A percentile compares a stretch with the other conserved stretches of the same genome.
These are phyloP conservation scores for Lytechinus pictus DNA, from an alignment of 35 echinoderm and acorn worm genomes.

Conservation along the genomic window DNA sequence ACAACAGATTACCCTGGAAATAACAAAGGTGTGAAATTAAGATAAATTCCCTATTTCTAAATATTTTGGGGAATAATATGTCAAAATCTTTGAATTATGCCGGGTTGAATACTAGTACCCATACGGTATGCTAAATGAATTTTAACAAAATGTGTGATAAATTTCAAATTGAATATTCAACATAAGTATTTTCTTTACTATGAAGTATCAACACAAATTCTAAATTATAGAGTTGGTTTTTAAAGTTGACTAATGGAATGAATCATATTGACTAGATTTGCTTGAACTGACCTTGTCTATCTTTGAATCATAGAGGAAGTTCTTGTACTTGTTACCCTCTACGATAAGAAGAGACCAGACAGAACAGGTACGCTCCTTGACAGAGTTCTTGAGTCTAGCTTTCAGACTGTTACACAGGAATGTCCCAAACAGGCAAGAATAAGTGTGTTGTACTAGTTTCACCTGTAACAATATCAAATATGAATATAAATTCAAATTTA, in stretches of 20 bases:
- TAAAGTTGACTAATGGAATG: no score
- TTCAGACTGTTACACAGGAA: constrained; percentile 89
- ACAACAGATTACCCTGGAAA: no score
- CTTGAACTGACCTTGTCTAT: constrained; percentile 65
- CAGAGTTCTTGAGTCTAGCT: constrained; percentile 61
- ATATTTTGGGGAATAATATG: no score
- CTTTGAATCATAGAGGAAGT: constrained; percentile 77
- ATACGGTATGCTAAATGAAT: not conserved
- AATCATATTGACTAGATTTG: not conserved
- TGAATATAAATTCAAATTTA: not conserved
- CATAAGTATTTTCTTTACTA: not conserved
- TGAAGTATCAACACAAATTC: no score
- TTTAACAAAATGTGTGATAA: not conserved
- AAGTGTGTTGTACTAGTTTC: constrained; percentile 86
- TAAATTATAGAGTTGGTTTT: no score
- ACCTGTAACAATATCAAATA: constrained; percentile 53
- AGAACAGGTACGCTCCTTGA: constrained; percentile 91
- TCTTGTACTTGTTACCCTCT: constrained; percentile 71
- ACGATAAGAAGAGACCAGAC: constrained; percentile 86
- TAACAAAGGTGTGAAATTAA: no score
- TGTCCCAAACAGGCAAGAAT: constrained; percentile 92
- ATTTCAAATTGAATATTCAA: not conserved
- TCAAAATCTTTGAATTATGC: no score
- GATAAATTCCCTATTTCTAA: no score
- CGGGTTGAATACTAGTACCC: no score